Conservation (phyloP, 92 coral and sea anemone genomes). For the Metridium senile region DNA sequence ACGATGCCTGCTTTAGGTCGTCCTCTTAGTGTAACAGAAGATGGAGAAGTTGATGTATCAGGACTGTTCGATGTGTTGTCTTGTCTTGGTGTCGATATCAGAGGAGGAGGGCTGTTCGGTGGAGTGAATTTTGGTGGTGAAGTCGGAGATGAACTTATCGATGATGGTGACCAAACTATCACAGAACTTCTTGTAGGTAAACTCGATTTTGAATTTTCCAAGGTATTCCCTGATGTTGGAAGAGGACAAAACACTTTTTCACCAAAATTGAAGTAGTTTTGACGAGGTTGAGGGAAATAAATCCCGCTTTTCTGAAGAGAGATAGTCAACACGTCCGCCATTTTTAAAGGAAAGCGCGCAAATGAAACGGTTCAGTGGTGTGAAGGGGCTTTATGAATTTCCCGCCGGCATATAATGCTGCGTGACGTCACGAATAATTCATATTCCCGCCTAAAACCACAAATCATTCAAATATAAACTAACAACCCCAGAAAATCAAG, state of each 20-base stretch:
- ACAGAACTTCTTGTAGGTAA: constrained; percentile 76
- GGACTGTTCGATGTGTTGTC: constrained; percentile 43
- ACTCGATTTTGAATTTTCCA: constrained; percentile 48
- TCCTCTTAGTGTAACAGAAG: constrained; percentile 85
- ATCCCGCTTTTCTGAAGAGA: constrained; percentile 85
- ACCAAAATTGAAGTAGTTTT: constrained; percentile 63
- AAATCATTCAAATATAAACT: not conserved
- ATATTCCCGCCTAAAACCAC: constrained; percentile 42
- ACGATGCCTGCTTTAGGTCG: constrained; percentile 96
- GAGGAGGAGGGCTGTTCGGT: constrained; percentile 72
- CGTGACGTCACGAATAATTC: constrained; percentile 53
- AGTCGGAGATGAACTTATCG: constrained; percentile 51
- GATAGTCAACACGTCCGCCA: constrained; percentile 94
- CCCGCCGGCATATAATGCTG: constrained; percentile 80
- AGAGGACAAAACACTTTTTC: constrained; percentile 74
- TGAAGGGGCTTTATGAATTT: constrained; percentile 67
- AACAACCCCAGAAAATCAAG: too few relatives aligned
- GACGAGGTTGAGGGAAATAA: constrained; percentile 83
- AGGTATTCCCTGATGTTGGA: constrained; percentile 54
- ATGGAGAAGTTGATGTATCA: constrained; percentile 67
- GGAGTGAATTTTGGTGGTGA: constrained; percentile 66
- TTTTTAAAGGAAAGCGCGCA: constrained; percentile 78
- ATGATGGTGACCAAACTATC: constrained; percentile 92
- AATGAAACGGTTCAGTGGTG: constrained; percentile 34
- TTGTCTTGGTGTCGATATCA: constrained; percentile 67